phyloP scores from a whole-genome alignment of 2,113 vertebrate species.

The Caretta caretta region DNA sequence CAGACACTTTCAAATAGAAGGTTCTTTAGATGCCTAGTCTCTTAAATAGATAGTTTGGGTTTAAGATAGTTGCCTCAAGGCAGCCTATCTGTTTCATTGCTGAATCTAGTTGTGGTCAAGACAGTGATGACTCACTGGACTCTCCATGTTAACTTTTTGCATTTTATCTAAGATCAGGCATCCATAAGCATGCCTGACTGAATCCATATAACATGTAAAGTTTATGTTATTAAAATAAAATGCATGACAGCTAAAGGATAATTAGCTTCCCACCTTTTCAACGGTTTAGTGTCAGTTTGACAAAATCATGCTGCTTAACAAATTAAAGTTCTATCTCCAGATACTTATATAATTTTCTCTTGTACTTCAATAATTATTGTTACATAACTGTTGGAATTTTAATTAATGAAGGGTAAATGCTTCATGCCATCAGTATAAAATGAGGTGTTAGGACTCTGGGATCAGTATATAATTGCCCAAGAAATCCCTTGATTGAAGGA shows the following conservation, averaged over 20 bases:
- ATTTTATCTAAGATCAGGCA: not conserved
- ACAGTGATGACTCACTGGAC: not conserved
- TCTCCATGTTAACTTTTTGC: not conserved
- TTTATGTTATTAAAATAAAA: not conserved
- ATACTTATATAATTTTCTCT: not conserved
- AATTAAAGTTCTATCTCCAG: not conserved
- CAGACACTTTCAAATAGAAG: not conserved
- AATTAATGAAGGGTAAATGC: not conserved
- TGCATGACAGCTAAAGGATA: constrained; percentile 18
- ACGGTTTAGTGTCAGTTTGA: constrained; percentile 1
- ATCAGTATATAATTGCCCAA: not conserved
- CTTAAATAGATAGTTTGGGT: not conserved
- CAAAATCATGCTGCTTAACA: not conserved
- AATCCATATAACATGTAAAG: not conserved
- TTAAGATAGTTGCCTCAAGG: not conserved
- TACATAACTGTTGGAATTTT: not conserved
- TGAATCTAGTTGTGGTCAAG: constrained; percentile 7
- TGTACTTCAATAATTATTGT: not conserved
- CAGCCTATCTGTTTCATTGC: not conserved
- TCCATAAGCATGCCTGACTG: not conserved
- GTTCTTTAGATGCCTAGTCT: not conserved
- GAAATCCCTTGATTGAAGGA: not conserved
- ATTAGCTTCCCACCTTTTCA: constrained; percentile 30
- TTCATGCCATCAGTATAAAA: not conserved
- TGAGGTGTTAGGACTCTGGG: not conserved